Evolutionary conservation across 1,140 invertebrate species (phyloP), one percentile per base, ranked within the genome.

Genomic region (Chelonus insularis): DNA sequence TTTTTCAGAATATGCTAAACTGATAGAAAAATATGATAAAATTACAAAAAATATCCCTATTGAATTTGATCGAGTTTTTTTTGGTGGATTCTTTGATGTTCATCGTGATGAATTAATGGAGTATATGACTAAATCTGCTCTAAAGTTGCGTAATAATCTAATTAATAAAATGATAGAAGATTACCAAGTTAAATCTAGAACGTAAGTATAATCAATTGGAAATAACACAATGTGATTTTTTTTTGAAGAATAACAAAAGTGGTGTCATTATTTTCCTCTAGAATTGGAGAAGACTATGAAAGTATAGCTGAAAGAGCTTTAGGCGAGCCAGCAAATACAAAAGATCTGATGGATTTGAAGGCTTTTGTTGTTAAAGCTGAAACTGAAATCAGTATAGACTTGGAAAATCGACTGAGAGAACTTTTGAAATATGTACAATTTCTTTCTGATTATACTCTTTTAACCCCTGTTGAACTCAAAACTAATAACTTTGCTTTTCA

Each of bases 81-180:
- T 88, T 14, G 87, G 93, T 59, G 92, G 92, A 18, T 88, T 96
- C 75, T 97, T 94, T 76, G 90, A 93, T 69, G 87, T 98, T 65
- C 87, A 93, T 73, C 86, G 93, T 59, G 86, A 86, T 39, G 88
- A 92, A 57, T 80, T 97, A n/a, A 91, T 97, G 20, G 81, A 84
- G 9, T 83, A 87, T 3, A 80, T 97, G 45, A 84, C 88, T 1
- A 80, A 83, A 18, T 78, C 87, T 36, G 91, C 92, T 0, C 84
- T 87, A n/a, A 81, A 81, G 36, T 77, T 95, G 11, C 87, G 88
- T 63, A 86, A 88, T 32, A 85, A 87, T 65, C 72, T 97, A 8
- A 71, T 96, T 0, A 77, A 84, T 11, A 85, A 85, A 71, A 91
- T 96, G 87, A 86, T 89, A 5, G 75, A 84, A 12, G 89, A 93